Conservation (phyloP, 2,888 invertebrate species). For the Muschampia plurimacula region DNA sequence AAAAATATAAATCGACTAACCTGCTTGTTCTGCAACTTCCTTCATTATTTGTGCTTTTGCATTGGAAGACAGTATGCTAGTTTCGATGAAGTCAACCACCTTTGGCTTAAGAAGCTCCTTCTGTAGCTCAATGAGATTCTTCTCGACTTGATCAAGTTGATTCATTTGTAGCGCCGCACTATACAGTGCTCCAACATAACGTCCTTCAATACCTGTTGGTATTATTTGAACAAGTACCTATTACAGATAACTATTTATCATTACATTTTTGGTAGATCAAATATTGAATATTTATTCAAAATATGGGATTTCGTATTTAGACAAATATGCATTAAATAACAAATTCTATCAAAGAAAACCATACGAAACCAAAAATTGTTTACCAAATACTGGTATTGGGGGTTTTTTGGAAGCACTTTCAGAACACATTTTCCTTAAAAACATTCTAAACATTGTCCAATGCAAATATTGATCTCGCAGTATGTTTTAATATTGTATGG, state of each 20-base stretch:
- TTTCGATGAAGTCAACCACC: slow-evolving; percentile 66
- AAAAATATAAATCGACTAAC: slow-evolving; percentile 47
- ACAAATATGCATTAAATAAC: not conserved
- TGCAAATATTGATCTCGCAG: not conserved
- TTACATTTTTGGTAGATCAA: not conserved
- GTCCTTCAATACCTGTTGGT: slow-evolving; percentile 65
- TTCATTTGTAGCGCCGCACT: slow-evolving; percentile 65
- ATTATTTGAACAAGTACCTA: not conserved
- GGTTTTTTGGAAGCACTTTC: slow-evolving; percentile 50
- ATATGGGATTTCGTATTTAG: not conserved
- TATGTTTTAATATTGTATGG: not conserved
- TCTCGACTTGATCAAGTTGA: slow-evolving; percentile 64
- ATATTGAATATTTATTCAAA: not conserved
- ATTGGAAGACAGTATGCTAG: slow-evolving; percentile 61
- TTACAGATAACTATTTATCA: not conserved
- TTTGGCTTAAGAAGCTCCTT: slow-evolving; percentile 61
- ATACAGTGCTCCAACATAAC: slow-evolving; percentile 70
- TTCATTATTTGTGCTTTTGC: slow-evolving; percentile 63
- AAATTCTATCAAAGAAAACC: not conserved
- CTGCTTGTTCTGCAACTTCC: slow-evolving; percentile 58
- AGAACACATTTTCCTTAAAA: slow-evolving; percentile 54
- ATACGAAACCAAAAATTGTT: slow-evolving; percentile 40
- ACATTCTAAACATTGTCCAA: slow-evolving; percentile 53
- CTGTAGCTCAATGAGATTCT: slow-evolving; percentile 56
- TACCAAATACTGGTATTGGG: slow-evolving; percentile 69